A percentile compares a stretch with the other conserved stretches of the same genome.
phyloP scores from a whole-genome alignment of 1,140 invertebrate species.

The Drosophila sulfurigaster region DNA sequence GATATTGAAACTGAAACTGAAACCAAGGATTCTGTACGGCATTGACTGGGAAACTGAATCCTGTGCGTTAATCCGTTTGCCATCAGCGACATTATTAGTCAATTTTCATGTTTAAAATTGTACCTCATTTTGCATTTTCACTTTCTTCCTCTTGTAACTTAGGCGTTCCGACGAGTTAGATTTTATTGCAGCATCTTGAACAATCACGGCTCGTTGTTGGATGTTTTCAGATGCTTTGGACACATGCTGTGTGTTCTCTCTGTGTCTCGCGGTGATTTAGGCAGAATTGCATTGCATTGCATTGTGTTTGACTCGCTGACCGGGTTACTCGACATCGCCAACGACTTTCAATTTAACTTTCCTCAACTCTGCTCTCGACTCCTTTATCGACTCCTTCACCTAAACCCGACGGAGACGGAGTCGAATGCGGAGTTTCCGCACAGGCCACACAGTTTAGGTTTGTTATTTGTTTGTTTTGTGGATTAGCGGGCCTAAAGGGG shows the following conservation, averaged over 20 bases:
- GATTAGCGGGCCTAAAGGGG: slow-evolving; percentile 52
- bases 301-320: slow-evolving; percentile 31
- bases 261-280: slow-evolving; percentile 55
- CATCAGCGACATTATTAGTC: slow-evolving; percentile 82
- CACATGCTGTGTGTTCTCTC: slow-evolving; percentile 61
- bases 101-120: slow-evolving; percentile 57
- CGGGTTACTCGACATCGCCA: slow-evolving; percentile 50
- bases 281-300: slow-evolving; percentile 35
- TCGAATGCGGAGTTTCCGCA: slow-evolving; percentile 37
- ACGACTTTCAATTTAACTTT: slow-evolving; percentile 21
- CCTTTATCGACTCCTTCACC: slow-evolving; percentile 6
- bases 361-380: slow-evolving; percentile 5
- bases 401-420: no score
- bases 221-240: slow-evolving; percentile 13
- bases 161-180: slow-evolving; percentile 68
- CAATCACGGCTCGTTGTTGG: slow-evolving; percentile 52
- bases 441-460: slow-evolving; percentile 4
- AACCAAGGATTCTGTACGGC: slow-evolving; percentile 29
- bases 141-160: slow-evolving; percentile 22
- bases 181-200: slow-evolving; percentile 84
- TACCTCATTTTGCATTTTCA: slow-evolving; percentile 1
- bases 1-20: slow-evolving; percentile 8
- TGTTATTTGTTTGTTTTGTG: slow-evolving; percentile 70
- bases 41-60: slow-evolving; percentile 23
- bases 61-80: slow-evolving; percentile 76